Percentiles rank a stretch among this genome's conserved stretches.
Conservation (phyloP, 2,888 invertebrate species). For the Synergus itoensis region DNA sequence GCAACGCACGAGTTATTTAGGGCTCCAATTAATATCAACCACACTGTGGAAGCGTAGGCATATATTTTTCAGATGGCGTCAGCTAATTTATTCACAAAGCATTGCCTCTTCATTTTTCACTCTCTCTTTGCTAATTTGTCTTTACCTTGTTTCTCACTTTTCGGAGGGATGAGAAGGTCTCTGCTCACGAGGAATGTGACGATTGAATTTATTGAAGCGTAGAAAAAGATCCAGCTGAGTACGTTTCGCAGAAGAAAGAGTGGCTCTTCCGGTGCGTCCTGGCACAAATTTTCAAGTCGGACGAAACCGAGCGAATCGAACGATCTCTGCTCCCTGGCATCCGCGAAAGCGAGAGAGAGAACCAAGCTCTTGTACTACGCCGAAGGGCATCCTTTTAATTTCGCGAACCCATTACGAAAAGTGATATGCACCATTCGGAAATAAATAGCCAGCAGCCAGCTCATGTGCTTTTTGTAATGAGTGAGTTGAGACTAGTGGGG, state of each 20-base stretch:
- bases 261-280: conserved; percentile 29
- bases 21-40: conserved; percentile 62
- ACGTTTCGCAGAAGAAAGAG: conserved; percentile 32
- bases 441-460: conserved; percentile 72
- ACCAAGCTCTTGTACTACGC: conserved; percentile 51
- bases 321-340: conserved; percentile 16
- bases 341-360: conserved; percentile 6
- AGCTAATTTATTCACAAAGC: conserved; percentile 24
- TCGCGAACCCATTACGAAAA: conserved; percentile 71
- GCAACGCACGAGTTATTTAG: conserved; percentile 50
- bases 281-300: conserved; percentile 24
- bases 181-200: conserved; percentile 19
- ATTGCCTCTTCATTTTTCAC: neutral
- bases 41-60: conserved; percentile 50
- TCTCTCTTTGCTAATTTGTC: neutral
- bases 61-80: conserved; percentile 41
- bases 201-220: conserved; percentile 42
- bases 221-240: conserved; percentile 35
- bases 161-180: neutral
- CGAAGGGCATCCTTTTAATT: conserved; percentile 70
- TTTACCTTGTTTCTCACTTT: neutral
- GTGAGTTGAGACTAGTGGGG: conserved; percentile 51
- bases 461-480: conserved; percentile 69
- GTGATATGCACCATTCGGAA: conserved; percentile 74
- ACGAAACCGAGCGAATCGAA: conserved; percentile 32